Base-by-base conservation (phyloP, 1,140 invertebrate genomes). In the Pogonomyrmex californicus region DNA sequence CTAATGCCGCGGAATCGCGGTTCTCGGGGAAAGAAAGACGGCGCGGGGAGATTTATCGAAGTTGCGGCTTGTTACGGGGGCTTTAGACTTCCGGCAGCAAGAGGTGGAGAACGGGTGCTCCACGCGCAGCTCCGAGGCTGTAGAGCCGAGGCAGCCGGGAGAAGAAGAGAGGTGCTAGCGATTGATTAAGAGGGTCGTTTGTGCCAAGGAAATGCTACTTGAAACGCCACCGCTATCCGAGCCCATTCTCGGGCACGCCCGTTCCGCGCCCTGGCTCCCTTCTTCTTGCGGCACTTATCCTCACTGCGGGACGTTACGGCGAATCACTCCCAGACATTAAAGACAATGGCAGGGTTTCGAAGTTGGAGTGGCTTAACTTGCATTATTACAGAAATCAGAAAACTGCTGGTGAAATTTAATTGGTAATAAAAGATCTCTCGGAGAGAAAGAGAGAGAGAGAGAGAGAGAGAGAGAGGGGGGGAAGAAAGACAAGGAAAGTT, bases 171-270 rank as follows among this genome's bases (percentile, higher is more conserved):
- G 93, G 92, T 92, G 91, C 91, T 91, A 92, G 93, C 93, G 92
- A 94, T 94, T 94, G 94, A 95, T 95, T 94, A 94, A 94, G 93
- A 94, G 93, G 94, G 93, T 94, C 93, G 93, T 94, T 94, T 93
- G 92, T 93, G 92, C 91, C 92, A 87, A 90, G 91, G 91, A 92
- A 93, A 94, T 89, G 90, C 87, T 93, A 92, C 92, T 92, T 93
- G 92, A 92, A 93, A 92, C 90, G 90, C 71, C 87, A 82, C 82
- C 88, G 88, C 86, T 73, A 79, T 86, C 86, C 85, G 51, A 83
- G 65, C 83, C 70, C 85, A 79, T 90, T 89, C 86, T 83, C 88
- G 81, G 85, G 71, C 88, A 81, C 88, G 85, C 51, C 88, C 88
- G 68, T 62, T 51, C 58, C 73, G 65, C 47, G 70, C 70, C 51